A percentile compares a stretch with the other conserved stretches of the same genome.
Conservation (phyloP, 1,140 invertebrate species). For the Galendromus occidentalis region DNA sequence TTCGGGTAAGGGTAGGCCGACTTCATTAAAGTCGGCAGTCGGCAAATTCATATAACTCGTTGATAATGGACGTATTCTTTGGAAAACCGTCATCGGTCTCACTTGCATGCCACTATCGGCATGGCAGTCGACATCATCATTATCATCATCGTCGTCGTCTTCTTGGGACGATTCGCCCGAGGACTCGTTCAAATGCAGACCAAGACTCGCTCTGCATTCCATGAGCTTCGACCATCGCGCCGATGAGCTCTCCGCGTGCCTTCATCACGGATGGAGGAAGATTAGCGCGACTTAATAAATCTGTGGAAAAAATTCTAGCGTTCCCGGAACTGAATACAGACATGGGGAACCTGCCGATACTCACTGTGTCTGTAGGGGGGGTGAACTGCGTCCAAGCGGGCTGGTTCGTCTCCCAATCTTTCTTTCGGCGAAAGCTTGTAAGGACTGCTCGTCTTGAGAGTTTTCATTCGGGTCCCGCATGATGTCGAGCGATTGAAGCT, state of each 20-base stretch:
- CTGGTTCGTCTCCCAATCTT: slow-evolving; percentile 1
- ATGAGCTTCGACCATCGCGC: slow-evolving; percentile 1
- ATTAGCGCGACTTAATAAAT: no score
- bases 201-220: not conserved
- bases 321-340: no score
- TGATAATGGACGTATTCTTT: not conserved
- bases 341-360: not conserved
- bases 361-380: not conserved
- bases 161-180: slow-evolving; percentile 1
- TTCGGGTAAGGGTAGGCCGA: not conserved
- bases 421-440: not conserved
- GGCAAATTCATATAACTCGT: slow-evolving; percentile 2
- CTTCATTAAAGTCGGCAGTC: not conserved
- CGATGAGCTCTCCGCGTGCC: not conserved
- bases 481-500: slow-evolving; percentile 4
- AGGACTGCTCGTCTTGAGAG: not conserved
- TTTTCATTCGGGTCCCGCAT: not conserved
- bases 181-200: not conserved
- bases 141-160: not conserved
- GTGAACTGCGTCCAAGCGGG: not conserved
- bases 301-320: no score
- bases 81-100: not conserved
- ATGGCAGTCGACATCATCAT: not conserved
- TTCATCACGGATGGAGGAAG: not conserved
- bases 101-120: not conserved